Percentiles rank a stretch among this genome's conserved stretches.
Conservation (phyloP, 2,888 invertebrate species). For the Leptinotarsa peninsularis region DNA sequence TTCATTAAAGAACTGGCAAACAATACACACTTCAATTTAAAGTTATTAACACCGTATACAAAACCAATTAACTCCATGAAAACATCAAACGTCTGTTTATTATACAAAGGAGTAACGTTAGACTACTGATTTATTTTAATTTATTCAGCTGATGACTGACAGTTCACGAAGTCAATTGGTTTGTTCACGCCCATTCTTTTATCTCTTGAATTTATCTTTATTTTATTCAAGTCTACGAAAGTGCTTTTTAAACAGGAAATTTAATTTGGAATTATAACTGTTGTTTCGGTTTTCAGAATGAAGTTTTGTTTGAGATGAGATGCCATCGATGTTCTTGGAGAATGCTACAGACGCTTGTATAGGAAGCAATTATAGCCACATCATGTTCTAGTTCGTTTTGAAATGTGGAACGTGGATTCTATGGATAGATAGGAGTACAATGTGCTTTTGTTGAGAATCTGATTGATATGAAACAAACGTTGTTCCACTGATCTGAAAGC, state of each 20-base stretch:
- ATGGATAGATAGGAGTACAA: neutral
- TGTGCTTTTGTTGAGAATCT: too few species aligned
- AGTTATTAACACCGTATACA: constrained; percentile 21
- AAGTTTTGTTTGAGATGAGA: constrained; percentile 18
- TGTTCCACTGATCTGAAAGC: too few species aligned
- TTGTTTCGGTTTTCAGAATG: constrained; percentile 28
- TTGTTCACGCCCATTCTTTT: constrained; percentile 53
- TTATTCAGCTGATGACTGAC: constrained; percentile 49
- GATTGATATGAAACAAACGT: too few species aligned
- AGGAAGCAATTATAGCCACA: constrained; percentile 11
- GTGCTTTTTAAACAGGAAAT: constrained; percentile 37
- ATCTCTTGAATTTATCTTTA: constrained; percentile 41
- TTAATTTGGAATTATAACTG: constrained; percentile 35
- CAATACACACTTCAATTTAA: constrained; percentile 6
- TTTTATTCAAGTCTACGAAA: constrained; percentile 41
- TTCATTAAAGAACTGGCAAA: neutral
- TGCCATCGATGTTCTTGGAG: constrained; percentile 15
- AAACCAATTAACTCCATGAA: constrained; percentile 25
- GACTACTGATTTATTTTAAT: constrained; percentile 46
- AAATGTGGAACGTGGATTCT: neutral
- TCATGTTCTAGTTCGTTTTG: neutral
- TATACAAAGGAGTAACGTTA: constrained; percentile 33
- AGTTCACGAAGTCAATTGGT: constrained; percentile 52
- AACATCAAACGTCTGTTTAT: constrained; percentile 26
- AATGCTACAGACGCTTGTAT: constrained; percentile 5